Evolutionary conservation across 2,113 vertebrate genomes (phyloP).

Genomic region (Aspidoscelis tigris): DNA sequence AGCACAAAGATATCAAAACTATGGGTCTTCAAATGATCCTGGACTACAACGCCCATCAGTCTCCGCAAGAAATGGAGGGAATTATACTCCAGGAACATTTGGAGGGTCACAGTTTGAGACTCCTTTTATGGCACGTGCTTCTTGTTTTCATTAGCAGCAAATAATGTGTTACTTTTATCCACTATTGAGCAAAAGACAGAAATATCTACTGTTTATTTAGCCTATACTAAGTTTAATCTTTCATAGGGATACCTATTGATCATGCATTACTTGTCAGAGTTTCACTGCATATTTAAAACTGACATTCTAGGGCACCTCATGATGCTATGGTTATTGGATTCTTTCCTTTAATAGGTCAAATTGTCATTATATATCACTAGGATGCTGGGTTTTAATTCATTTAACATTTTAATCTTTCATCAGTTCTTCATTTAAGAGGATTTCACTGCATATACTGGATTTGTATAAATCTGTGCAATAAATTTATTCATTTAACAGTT

Average conservation of each 20-base stretch:
- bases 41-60: too few species aligned
- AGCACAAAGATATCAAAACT: neutral
- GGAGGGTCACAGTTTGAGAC: too few species aligned
- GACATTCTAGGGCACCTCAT: constrained; percentile 61
- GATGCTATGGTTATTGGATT: constrained; percentile 67
- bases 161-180: constrained; percentile 33
- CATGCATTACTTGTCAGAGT: constrained; percentile 66
- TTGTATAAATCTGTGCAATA: constrained; percentile 81
- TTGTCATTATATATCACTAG: constrained; percentile 77
- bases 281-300: constrained; percentile 69
- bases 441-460: constrained; percentile 75
- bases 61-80: too few species aligned
- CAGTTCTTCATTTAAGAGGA: constrained; percentile 80
- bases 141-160: constrained; percentile 30
- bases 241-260: constrained; percentile 62
- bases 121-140: constrained; percentile 1
- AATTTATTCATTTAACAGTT: constrained; percentile 82
- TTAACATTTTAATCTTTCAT: constrained; percentile 82
- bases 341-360: constrained; percentile 78
- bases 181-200: constrained; percentile 39
- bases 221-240: constrained; percentile 57
- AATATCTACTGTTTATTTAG: constrained; percentile 47
- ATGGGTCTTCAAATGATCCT: too few species aligned
- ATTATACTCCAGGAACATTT: too few species aligned
- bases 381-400: constrained; percentile 76